Percentiles rank a stretch among this genome's conserved stretches.
Evolutionary conservation across 2,888 invertebrate species (phyloP).

Genomic region (Lithodes maja): DNA sequence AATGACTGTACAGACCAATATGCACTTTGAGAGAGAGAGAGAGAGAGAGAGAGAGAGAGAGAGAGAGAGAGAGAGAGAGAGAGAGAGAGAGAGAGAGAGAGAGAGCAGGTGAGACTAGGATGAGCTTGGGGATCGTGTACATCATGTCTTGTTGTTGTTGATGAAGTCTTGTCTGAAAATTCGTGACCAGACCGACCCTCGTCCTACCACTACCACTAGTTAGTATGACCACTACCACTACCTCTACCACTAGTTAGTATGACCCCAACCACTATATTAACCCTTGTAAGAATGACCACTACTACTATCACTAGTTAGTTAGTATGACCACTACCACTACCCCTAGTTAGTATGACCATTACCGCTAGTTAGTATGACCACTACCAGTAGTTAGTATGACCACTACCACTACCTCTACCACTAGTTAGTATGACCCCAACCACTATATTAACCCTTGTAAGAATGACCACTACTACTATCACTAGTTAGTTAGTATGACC

Average conservation of each 20-base stretch:
- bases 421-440: background rate
- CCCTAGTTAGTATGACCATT: too few species aligned
- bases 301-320: background rate
- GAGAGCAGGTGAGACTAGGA: background rate
- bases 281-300: background rate
- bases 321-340: background rate
- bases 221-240: background rate
- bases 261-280: background rate
- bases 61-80: background rate
- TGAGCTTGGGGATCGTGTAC: background rate
- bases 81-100: background rate
- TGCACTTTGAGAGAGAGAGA: background rate
- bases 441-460: too few species aligned
- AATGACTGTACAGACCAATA: too few species aligned
- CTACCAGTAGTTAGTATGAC: background rate
- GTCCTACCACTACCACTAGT: background rate
- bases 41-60: background rate
- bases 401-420: background rate
- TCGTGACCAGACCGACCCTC: background rate
- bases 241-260: background rate
- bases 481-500: too few species aligned
- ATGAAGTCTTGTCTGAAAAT: background rate
- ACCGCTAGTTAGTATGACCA: background rate
- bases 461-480: too few species aligned
- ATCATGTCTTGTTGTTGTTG: conserved; percentile 1